These are phyloP conservation scores for Malachius bipustulatus DNA, from an alignment of 2,888 invertebrate species.

Conservation along the genomic window DNA sequence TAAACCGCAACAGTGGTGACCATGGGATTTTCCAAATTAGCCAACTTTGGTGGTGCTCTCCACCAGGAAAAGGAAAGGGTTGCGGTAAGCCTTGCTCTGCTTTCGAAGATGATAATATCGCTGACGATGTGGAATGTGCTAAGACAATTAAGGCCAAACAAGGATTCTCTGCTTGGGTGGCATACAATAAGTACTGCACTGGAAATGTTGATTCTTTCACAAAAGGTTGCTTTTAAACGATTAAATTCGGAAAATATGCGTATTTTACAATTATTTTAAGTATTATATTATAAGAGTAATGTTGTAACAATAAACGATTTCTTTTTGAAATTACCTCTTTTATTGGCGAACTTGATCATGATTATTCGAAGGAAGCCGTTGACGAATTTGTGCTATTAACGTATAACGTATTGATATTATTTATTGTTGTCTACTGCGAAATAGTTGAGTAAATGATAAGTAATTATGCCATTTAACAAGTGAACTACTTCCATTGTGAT, in stretches of 20 bases:
- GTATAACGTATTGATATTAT: too few species aligned
- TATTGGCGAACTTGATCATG: too few species aligned
- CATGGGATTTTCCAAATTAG: slow-evolving; percentile 13
- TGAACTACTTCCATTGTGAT: too few species aligned
- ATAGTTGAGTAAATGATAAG: too few species aligned
- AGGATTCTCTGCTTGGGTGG: slow-evolving; percentile 4
- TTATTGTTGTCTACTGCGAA: too few species aligned
- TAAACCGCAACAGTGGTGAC: slow-evolving; percentile 7
- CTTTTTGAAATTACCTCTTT: too few species aligned
- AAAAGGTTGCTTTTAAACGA: slow-evolving; percentile 1
- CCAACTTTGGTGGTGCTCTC: slow-evolving; percentile 9
- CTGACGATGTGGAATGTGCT: slow-evolving; percentile 10
- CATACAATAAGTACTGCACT: slow-evolving; percentile 10
- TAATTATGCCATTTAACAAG: too few species aligned
- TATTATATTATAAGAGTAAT: too few species aligned
- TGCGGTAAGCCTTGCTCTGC: slow-evolving; percentile 8
- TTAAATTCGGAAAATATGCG: not conserved
- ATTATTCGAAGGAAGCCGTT: too few species aligned
- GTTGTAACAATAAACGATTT: too few species aligned
- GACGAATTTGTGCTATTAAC: too few species aligned
- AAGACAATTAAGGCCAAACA: slow-evolving; percentile 6
- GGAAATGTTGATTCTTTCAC: slow-evolving; percentile 4
- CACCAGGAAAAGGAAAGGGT: slow-evolving; percentile 6
- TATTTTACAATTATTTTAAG: too few species aligned
- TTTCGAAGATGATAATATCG: slow-evolving; percentile 10